Conservation (phyloP, 1,140 invertebrate genomes). For the Popillia japonica region DNA sequence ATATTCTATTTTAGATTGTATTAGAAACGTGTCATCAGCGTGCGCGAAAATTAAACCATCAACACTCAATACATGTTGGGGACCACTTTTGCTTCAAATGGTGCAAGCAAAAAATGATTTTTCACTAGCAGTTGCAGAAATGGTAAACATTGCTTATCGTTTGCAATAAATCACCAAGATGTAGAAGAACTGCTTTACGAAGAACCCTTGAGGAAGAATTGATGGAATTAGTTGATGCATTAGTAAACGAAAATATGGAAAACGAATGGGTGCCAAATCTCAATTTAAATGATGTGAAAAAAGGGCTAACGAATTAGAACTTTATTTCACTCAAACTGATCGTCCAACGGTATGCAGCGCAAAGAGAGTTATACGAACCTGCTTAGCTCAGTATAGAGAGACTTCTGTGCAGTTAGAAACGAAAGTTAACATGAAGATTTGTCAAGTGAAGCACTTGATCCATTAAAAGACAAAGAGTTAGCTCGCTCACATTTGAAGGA, state of each 20-base stretch:
- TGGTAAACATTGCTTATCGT: constrained; percentile 37
- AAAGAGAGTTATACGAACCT: constrained; percentile 22
- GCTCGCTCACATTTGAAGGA: no score
- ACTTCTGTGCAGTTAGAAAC: constrained; percentile 33
- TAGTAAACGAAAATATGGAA: constrained; percentile 33
- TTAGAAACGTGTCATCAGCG: constrained; percentile 46
- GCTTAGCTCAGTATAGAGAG: constrained; percentile 27
- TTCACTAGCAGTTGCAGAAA: constrained; percentile 38
- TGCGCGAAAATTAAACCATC: constrained; percentile 48
- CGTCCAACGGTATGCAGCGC: constrained; percentile 16
- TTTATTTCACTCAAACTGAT: constrained; percentile 32
- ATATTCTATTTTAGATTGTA: constrained; percentile 48
- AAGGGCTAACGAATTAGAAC: constrained; percentile 36
- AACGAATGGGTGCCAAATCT: constrained; percentile 35
- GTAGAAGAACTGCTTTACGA: constrained; percentile 46
- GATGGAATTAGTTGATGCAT: constrained; percentile 39
- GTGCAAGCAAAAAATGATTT: constrained; percentile 45
- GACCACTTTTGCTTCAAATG: constrained; percentile 46
- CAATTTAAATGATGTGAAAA: constrained; percentile 33
- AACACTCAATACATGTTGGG: constrained; percentile 46
- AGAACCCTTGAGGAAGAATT: constrained; percentile 45
- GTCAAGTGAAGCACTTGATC: constrained; percentile 39
- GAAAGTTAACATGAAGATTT: constrained; percentile 41
- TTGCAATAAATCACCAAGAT: constrained; percentile 40
- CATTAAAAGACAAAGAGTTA: background rate